Percentiles rank a stretch among this genome's conserved stretches.
phyloP scores from a whole-genome alignment of 2,113 vertebrate genomes.

The Protobothrops mucrosquamatus region DNA sequence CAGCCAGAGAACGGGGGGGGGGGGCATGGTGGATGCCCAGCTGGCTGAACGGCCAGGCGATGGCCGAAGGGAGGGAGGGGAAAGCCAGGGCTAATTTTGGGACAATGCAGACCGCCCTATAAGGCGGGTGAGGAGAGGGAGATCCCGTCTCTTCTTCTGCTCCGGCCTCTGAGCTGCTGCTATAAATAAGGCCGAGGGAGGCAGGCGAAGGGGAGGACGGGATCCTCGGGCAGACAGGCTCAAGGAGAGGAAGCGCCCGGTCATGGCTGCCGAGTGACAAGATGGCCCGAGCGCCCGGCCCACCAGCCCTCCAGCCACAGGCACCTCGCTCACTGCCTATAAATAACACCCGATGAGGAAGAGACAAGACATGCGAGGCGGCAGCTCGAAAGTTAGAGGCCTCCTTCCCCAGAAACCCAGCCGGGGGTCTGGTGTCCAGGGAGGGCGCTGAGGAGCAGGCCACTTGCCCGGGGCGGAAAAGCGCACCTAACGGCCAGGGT shows the following conservation, averaged over 20 bases:
- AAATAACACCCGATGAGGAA: neutral
- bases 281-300: neutral
- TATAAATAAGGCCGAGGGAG: neutral
- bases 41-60: neutral
- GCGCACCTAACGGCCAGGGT: no score
- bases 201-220: no score
- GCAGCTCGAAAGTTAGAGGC: no score
- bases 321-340: neutral
- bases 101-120: neutral
- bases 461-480: neutral
- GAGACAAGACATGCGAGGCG: neutral
- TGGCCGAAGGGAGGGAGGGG: neutral
- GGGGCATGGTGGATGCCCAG: neutral
- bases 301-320: neutral
- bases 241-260: neutral
- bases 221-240: no score
- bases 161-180: neutral
- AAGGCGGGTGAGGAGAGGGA: neutral
- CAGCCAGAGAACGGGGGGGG: neutral
- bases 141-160: neutral
- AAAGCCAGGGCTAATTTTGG: neutral
- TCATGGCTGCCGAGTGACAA: neutral
- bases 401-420: no score
- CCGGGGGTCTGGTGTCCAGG: neutral
- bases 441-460: no score